A percentile compares a stretch with the other conserved stretches of the same genome.
phyloP scores from a whole-genome alignment of 2,113 vertebrate genomes.

The Microcebus tavaratra region DNA sequence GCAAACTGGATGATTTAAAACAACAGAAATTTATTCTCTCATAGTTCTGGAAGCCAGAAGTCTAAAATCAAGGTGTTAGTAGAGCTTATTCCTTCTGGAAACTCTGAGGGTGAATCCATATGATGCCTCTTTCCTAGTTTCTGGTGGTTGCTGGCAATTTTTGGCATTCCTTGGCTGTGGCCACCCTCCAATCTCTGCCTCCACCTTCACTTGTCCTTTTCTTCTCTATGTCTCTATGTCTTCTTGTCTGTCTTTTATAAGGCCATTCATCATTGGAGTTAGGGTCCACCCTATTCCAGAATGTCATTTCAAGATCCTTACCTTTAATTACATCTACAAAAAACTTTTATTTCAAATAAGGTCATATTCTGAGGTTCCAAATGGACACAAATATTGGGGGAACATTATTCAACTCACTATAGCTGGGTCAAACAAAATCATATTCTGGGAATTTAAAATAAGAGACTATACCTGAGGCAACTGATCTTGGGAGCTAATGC shows the following conservation, averaged over 20 bases:
- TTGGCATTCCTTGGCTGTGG: neutral
- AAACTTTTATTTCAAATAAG: neutral
- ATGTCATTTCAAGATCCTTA: neutral
- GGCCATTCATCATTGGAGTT: neutral
- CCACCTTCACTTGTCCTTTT: neutral
- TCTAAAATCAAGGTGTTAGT: neutral
- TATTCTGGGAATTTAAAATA: neutral
- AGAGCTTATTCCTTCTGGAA: neutral
- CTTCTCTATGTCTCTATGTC: neutral
- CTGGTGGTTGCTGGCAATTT: neutral
- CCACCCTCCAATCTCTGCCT: neutral
- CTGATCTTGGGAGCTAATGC: neutral
- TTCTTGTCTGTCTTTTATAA: neutral
- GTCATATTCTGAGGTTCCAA: neutral
- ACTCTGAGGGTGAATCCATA: neutral
- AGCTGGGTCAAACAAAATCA: neutral
- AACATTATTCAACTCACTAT: neutral
- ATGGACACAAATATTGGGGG: neutral
- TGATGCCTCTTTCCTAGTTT: neutral
- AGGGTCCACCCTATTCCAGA: neutral
- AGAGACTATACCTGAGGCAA: neutral
- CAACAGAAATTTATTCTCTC: neutral
- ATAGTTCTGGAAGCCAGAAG: neutral
- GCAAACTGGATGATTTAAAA: neutral
- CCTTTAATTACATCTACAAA: neutral